Evolutionary conservation across 2,888 invertebrate genomes (phyloP).

Genomic region (Harpagoxenus sublaevis): DNA sequence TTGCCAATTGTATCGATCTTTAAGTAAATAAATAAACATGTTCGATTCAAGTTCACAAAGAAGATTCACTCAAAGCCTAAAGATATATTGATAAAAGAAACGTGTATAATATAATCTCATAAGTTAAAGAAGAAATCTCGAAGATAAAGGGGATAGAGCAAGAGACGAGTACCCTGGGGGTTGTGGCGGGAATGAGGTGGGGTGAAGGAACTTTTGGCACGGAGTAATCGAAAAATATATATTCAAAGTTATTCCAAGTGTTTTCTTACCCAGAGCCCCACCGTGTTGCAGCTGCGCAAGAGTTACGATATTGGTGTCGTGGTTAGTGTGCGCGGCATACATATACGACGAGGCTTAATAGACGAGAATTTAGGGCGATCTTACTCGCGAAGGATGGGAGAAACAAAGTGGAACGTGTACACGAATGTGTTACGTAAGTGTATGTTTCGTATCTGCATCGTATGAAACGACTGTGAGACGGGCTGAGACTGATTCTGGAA

Average conservation of each 20-base stretch:
- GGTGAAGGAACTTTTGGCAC: conserved; percentile 45
- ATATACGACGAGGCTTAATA: conserved; percentile 59
- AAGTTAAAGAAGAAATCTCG: conserved; percentile 17
- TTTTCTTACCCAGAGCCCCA: conserved; percentile 81
- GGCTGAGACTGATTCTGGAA: conserved; percentile 60
- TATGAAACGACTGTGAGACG: conserved; percentile 72
- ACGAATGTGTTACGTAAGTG: conserved; percentile 2
- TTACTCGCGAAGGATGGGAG: conserved; percentile 62
- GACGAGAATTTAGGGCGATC: conserved; percentile 74
- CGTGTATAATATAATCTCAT: not conserved
- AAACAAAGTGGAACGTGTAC: conserved; percentile 63
- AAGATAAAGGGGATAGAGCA: not conserved
- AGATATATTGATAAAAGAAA: not conserved
- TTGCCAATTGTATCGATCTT: not conserved
- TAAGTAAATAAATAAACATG: conserved; percentile 8
- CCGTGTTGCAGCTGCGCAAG: conserved; percentile 74
- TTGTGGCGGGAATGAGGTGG: not conserved
- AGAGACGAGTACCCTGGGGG: not conserved
- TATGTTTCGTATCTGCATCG: conserved; percentile 21
- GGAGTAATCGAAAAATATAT: conserved; percentile 73
- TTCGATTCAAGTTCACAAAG: not conserved
- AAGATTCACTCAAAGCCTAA: not conserved
- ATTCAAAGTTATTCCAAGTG: conserved; percentile 73
- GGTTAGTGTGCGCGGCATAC: conserved; percentile 64
- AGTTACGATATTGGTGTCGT: conserved; percentile 74